A percentile compares a stretch with the other conserved stretches of the same genome.
These are phyloP conservation scores for Nemapogon koenigi DNA, from an alignment of 2,888 invertebrate species.

Conservation along the genomic window DNA sequence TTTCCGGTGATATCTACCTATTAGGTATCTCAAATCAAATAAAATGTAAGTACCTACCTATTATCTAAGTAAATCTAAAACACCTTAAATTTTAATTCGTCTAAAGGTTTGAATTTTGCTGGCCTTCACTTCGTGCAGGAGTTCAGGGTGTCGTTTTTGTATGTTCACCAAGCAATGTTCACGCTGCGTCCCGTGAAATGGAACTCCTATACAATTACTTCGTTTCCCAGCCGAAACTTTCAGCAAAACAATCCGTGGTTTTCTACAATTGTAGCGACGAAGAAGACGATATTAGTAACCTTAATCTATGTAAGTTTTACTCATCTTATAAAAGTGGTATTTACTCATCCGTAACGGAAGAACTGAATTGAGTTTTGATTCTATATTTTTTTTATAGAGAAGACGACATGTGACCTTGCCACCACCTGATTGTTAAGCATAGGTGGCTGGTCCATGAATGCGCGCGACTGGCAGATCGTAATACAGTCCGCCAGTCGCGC, in stretches of 20 bases:
- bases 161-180: constrained; percentile 57
- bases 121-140: constrained; percentile 76
- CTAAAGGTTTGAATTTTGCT: constrained; percentile 79
- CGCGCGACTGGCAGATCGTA: too few relatives aligned
- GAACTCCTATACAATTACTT: constrained; percentile 72
- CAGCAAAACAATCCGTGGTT: constrained; percentile 70
- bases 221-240: constrained; percentile 69
- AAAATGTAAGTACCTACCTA: too few relatives aligned
- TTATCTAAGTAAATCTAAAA: constrained; percentile 14
- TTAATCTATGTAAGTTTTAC: constrained; percentile 63
- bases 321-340: too few relatives aligned
- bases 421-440: too few relatives aligned
- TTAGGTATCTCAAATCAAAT: too few relatives aligned
- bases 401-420: too few relatives aligned
- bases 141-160: constrained; percentile 75
- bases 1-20: too few relatives aligned
- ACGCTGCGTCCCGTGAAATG: constrained; percentile 60
- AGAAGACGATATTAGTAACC: constrained; percentile 43
- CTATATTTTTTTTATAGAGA: too few relatives aligned
- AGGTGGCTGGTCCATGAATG: too few relatives aligned
- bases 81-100: constrained; percentile 55
- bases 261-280: constrained; percentile 63
- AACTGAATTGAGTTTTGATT: too few relatives aligned
- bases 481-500: too few relatives aligned
- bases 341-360: too few relatives aligned